Conservation (phyloP, 1,140 invertebrate genomes). For the Procambarus clarkii region DNA sequence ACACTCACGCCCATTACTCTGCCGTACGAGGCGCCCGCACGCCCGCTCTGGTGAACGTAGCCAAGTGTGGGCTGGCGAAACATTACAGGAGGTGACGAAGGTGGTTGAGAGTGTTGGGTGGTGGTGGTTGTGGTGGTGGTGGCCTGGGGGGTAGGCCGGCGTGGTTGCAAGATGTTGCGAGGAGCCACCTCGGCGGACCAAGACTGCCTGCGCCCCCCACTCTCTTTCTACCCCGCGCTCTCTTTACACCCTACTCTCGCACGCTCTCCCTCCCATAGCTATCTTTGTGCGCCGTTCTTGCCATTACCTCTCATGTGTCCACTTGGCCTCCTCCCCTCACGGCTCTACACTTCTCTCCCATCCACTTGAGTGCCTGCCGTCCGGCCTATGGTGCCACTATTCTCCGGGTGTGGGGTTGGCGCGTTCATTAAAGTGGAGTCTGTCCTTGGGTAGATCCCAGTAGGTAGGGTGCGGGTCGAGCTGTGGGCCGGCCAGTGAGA, state of each 20-base stretch:
- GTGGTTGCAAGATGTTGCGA: constrained; percentile 67
- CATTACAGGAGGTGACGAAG: constrained; percentile 52
- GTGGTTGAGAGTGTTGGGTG: constrained; percentile 3
- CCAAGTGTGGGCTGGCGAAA: constrained; percentile 11
- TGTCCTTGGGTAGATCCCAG: constrained; percentile 49
- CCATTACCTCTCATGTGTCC: neutral
- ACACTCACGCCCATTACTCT: constrained; percentile 17
- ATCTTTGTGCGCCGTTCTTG: constrained; percentile 62
- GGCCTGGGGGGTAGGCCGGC: constrained; percentile 53
- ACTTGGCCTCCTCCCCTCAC: neutral
- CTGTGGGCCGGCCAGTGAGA: neutral
- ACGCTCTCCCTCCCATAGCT: constrained; percentile 62
- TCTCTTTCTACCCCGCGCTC: constrained; percentile 44
- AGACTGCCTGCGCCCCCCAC: constrained; percentile 48
- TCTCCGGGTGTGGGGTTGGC: neutral
- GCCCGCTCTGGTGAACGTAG: neutral
- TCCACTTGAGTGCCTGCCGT: too few relatives aligned
- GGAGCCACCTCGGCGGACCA: constrained; percentile 55
- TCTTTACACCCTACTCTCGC: constrained; percentile 59
- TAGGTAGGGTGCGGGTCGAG: constrained; percentile 31
- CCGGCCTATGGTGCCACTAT: neutral
- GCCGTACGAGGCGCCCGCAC: neutral
- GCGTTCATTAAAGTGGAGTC: neutral
- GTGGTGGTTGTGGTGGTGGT: constrained; percentile 22
- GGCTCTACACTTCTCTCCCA: too few relatives aligned